Evolutionary conservation across 2,888 invertebrate species (phyloP).

Genomic region (Ectemnius cavifrons): DNA sequence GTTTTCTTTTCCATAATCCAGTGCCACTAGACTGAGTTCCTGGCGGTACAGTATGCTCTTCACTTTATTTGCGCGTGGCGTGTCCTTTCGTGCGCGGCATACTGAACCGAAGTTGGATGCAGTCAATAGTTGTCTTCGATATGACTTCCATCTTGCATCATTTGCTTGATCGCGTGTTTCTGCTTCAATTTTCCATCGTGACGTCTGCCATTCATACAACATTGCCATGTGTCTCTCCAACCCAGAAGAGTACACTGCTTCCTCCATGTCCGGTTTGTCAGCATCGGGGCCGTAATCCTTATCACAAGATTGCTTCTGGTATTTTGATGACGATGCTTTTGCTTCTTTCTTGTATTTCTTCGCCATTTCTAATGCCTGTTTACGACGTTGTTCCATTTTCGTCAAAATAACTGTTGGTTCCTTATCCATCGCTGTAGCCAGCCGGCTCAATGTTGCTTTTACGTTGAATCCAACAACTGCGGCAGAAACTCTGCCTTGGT

Average conservation of each 20-base stretch:
- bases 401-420: neutral
- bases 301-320: slow-evolving; percentile 7
- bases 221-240: neutral
- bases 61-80: neutral
- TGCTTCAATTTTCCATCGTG: neutral
- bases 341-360: slow-evolving; percentile 4
- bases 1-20: slow-evolving; percentile 3
- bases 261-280: slow-evolving; percentile 7
- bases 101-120: slow-evolving; percentile 17
- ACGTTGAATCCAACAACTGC: neutral
- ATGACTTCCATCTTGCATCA: neutral
- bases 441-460: slow-evolving; percentile 9
- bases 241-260: slow-evolving; percentile 1
- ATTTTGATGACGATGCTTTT: neutral
- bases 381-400: neutral
- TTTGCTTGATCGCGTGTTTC: slow-evolving; percentile 7
- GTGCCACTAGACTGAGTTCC: neutral
- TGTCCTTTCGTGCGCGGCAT: slow-evolving; percentile 1
- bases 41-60: slow-evolving; percentile 1
- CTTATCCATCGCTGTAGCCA: slow-evolving; percentile 9
- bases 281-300: slow-evolving; percentile 11
- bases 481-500: neutral
- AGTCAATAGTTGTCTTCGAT: slow-evolving; percentile 15
- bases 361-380: slow-evolving; percentile 6
- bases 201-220: slow-evolving; percentile 13